phyloP scores from a whole-genome alignment of 1,140 invertebrate species.

The Theocolax elegans region DNA sequence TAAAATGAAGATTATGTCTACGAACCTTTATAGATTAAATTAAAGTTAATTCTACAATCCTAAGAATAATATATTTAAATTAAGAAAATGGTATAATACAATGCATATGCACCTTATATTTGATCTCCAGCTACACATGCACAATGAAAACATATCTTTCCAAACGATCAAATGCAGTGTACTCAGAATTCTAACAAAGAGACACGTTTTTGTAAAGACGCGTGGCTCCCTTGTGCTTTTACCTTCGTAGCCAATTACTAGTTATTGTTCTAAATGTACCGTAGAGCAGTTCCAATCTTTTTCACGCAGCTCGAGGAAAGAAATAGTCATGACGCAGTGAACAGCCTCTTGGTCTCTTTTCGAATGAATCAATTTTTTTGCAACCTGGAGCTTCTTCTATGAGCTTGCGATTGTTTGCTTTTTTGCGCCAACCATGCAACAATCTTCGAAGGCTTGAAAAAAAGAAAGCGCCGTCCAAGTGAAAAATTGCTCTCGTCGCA shows the following conservation, averaged over 20 bases:
- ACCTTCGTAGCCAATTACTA: constrained; percentile 8
- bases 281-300: not conserved
- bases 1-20: too few relatives aligned
- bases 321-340: not conserved
- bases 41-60: too few relatives aligned
- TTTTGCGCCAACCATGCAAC: not conserved
- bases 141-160: constrained; percentile 1
- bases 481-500: not conserved
- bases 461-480: not conserved
- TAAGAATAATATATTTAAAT: too few relatives aligned
- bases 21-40: too few relatives aligned
- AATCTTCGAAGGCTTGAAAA: not conserved
- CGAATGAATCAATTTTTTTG: too few relatives aligned
- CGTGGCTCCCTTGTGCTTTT: too few relatives aligned
- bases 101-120: too few relatives aligned
- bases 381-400: not conserved
- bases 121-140: not conserved
- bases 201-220: not conserved
- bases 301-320: not conserved
- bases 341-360: too few relatives aligned
- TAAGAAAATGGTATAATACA: too few relatives aligned
- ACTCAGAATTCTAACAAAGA: not conserved
- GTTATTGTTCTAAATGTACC: constrained; percentile 12
- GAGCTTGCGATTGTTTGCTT: not conserved
- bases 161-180: constrained; percentile 7